A percentile compares a stretch with the other conserved stretches of the same genome.
phyloP scores from a whole-genome alignment of 2,888 invertebrate species.

The Diaphora mendica region DNA sequence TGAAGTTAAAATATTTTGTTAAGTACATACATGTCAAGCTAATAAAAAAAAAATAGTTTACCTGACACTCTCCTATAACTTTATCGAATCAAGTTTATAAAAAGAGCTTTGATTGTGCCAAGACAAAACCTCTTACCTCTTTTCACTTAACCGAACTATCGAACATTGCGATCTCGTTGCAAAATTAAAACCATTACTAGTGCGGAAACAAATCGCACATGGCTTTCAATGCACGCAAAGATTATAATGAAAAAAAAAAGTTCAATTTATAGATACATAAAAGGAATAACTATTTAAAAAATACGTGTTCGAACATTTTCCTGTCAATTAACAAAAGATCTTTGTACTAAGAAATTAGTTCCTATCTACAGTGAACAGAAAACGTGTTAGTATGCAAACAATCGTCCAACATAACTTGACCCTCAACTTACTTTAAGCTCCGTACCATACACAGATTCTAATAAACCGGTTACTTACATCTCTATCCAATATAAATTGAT shows the following conservation, averaged over 20 bases:
- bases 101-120: not conserved
- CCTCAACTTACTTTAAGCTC: not conserved
- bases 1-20: too few species aligned
- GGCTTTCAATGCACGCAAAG: not conserved
- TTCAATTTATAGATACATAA: not conserved
- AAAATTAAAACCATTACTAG: not conserved
- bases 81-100: not conserved
- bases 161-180: not conserved
- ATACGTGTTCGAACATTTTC: slow-evolving; percentile 44
- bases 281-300: slow-evolving; percentile 12
- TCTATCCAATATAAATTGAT: slow-evolving; percentile 24
- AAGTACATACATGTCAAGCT: too few species aligned
- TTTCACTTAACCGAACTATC: not conserved
- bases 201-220: not conserved
- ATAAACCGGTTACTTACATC: slow-evolving; percentile 16
- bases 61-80: not conserved
- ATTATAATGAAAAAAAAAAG: not conserved
- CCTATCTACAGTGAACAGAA: slow-evolving; percentile 40
- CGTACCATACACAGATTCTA: slow-evolving; percentile 14
- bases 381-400: slow-evolving; percentile 53
- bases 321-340: slow-evolving; percentile 50
- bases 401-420: slow-evolving; percentile 27
- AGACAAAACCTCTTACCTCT: not conserved
- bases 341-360: slow-evolving; percentile 57
- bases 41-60: too few species aligned